Conservation (phyloP, 2,888 invertebrate species). For the Erebia epiphron region DNA sequence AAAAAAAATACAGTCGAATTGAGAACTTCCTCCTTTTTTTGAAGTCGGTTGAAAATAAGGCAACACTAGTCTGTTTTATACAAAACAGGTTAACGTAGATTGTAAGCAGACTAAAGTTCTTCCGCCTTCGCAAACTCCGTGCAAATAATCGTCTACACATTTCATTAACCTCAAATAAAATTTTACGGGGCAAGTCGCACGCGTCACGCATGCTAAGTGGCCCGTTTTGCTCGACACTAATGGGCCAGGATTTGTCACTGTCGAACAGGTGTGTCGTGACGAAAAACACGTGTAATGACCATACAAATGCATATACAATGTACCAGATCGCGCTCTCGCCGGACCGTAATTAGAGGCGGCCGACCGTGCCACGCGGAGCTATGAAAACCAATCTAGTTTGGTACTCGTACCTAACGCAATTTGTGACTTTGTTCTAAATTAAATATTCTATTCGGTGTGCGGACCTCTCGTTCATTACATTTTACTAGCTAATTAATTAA, state of each 20-base stretch:
- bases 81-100: neutral
- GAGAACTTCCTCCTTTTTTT: too few species aligned
- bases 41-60: neutral
- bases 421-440: slow-evolving; percentile 30
- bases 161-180: slow-evolving; percentile 38
- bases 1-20: too few species aligned
- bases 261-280: slow-evolving; percentile 66
- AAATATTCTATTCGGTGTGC: slow-evolving; percentile 20
- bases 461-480: slow-evolving; percentile 11
- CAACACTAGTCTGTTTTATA: neutral
- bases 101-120: slow-evolving; percentile 10
- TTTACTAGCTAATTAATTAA: slow-evolving; percentile 14
- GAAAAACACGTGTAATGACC: slow-evolving; percentile 65
- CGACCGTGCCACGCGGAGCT: slow-evolving; percentile 49
- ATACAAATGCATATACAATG: slow-evolving; percentile 66
- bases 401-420: slow-evolving; percentile 23
- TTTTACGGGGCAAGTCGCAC: slow-evolving; percentile 34
- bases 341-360: slow-evolving; percentile 59
- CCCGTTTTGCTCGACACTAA: slow-evolving; percentile 55
- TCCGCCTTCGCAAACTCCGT: slow-evolving; percentile 22
- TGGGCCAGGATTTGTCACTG: slow-evolving; percentile 59
- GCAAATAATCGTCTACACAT: slow-evolving; percentile 31
- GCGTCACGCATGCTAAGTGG: slow-evolving; percentile 41
- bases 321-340: slow-evolving; percentile 61
- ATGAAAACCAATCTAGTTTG: slow-evolving; percentile 39